A percentile compares a stretch with the other conserved stretches of the same genome.
phyloP scores from a whole-genome alignment of 2,797 vertebrate species.

The Lutjanus argentimaculatus region DNA sequence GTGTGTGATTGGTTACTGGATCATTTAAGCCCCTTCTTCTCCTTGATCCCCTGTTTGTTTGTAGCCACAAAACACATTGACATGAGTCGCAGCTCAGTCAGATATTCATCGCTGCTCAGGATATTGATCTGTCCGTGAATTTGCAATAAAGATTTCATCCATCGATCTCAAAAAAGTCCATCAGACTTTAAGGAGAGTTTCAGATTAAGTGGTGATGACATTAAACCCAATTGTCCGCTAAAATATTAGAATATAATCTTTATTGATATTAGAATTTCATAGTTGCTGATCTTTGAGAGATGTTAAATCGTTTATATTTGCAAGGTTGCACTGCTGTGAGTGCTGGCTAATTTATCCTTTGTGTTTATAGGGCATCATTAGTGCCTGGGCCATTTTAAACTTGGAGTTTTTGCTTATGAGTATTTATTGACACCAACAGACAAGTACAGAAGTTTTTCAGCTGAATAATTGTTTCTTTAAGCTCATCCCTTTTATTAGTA shows the following conservation, averaged over 20 bases:
- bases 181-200: background rate
- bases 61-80: background rate
- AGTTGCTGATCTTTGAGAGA: background rate
- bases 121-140: background rate
- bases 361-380: background rate
- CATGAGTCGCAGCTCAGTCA: constrained; percentile 14
- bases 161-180: background rate
- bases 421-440: background rate
- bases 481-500: background rate
- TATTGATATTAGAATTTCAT: background rate
- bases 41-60: background rate
- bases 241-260: background rate
- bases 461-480: background rate
- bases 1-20: background rate
- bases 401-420: background rate
- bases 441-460: no score
- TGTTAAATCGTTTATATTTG: background rate
- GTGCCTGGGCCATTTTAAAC: background rate
- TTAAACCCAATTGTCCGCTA: background rate
- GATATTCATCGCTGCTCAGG: background rate
- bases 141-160: background rate
- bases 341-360: background rate
- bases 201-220: background rate
- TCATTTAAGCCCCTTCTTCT: background rate
- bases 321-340: background rate